These are phyloP conservation scores for Variabilichromis moorii DNA, from an alignment of 2,113 vertebrate genomes.

Conservation along the genomic window DNA sequence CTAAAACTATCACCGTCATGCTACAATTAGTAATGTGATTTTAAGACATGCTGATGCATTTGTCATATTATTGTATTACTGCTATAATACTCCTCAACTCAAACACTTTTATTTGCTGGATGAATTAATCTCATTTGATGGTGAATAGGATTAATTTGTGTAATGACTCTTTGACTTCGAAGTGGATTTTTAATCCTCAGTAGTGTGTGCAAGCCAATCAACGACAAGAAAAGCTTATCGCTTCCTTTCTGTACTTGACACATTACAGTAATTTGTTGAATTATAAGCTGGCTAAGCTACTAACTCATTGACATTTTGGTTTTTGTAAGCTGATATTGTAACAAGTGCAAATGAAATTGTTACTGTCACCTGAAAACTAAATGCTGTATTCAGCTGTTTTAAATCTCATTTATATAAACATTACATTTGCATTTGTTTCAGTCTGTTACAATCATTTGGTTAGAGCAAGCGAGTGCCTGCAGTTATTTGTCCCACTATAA, in stretches of 20 bases:
- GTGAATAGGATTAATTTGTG: neutral
- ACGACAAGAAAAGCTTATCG: rapidly evolving
- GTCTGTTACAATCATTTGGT: neutral
- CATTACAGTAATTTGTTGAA: neutral
- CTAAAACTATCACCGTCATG: neutral
- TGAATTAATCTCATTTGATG: neutral
- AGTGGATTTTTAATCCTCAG: neutral
- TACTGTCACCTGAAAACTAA: neutral
- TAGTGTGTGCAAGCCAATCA: neutral
- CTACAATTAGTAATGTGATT: neutral
- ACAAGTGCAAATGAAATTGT: neutral
- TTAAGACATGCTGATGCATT: neutral
- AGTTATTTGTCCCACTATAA: neutral
- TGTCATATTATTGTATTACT: neutral
- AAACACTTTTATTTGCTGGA: neutral
- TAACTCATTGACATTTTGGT: neutral
- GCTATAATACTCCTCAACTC: neutral
- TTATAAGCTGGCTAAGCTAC: neutral
- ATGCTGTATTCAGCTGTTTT: neutral
- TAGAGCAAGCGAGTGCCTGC: neutral
- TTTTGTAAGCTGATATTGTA: neutral
- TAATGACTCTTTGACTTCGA: neutral
- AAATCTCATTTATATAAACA: neutral
- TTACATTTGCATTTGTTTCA: neutral
- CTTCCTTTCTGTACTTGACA: neutral